A percentile compares a stretch with the other conserved stretches of the same genome.
Evolutionary conservation across 35 echinoderm and acorn worm species (phyloP).

Genomic region (Acanthaster planci): DNA sequence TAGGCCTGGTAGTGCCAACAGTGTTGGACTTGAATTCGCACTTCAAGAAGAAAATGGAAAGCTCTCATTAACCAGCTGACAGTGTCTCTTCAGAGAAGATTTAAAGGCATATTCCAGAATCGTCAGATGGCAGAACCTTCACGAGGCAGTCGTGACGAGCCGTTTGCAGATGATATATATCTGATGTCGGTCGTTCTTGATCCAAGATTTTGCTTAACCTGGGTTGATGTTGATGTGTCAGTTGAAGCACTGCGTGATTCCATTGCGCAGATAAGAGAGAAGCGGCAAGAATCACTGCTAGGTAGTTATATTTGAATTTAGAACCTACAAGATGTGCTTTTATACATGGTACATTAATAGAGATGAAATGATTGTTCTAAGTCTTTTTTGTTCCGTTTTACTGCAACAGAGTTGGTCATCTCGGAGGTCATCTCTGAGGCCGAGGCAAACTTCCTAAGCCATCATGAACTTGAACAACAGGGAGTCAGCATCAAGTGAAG

Average conservation of each 20-base stretch:
- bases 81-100: not conserved
- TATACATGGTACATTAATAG: too few species aligned
- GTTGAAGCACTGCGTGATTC: not conserved
- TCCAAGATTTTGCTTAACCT: not conserved
- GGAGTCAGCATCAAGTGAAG: too few species aligned
- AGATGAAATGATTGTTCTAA: too few species aligned
- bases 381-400: too few species aligned
- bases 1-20: not conserved
- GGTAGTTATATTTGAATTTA: too few species aligned
- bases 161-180: not conserved
- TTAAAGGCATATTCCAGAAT: constrained; percentile 2
- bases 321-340: too few species aligned
- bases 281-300: not conserved
- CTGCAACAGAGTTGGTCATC: too few species aligned
- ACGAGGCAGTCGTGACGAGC: constrained; percentile 1
- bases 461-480: too few species aligned
- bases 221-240: not conserved
- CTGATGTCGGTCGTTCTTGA: not conserved
- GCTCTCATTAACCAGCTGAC: not conserved
- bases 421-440: too few species aligned
- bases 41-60: not conserved
- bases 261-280: not conserved
- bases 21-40: not conserved
- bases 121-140: not conserved
- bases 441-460: too few species aligned